Evolutionary conservation across 2,797 vertebrate genomes (phyloP).

Genomic region (Sebastes matsubarae): DNA sequence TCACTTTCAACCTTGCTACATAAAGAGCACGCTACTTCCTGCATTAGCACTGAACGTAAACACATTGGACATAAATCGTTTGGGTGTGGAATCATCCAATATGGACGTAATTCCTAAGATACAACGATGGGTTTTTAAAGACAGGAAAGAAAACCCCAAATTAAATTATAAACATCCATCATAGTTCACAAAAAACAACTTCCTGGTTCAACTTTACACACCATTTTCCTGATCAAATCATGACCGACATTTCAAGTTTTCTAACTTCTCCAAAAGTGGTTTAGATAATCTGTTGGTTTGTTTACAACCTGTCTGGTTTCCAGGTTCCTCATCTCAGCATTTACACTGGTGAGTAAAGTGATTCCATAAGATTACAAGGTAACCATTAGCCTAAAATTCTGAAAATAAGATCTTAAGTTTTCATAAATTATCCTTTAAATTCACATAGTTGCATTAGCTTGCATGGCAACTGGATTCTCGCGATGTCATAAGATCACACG

Average conservation of each 20-base stretch:
- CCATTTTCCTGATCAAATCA: not conserved
- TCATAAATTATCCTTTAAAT: not conserved
- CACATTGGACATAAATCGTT: not conserved
- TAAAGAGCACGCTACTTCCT: not conserved
- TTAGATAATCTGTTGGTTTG: not conserved
- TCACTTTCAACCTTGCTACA: not conserved
- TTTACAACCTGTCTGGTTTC: not conserved
- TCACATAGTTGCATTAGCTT: not conserved
- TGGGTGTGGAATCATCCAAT: not conserved
- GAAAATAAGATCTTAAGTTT: not conserved
- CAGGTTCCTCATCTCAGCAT: not conserved
- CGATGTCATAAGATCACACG: no score
- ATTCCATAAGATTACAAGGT: not conserved
- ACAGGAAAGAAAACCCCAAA: not conserved
- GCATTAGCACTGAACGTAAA: not conserved
- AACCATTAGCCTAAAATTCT: not conserved
- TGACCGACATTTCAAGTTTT: no score
- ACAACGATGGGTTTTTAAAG: not conserved
- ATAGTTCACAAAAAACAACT: not conserved
- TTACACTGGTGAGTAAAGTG: not conserved
- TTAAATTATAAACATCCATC: not conserved
- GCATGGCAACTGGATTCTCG: no score
- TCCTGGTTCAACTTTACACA: not conserved
- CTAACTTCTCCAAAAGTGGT: not conserved
- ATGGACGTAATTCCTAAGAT: not conserved